Evolutionary conservation across 2,888 invertebrate genomes (phyloP).

Genomic region (Drosophila kuntzei): DNA sequence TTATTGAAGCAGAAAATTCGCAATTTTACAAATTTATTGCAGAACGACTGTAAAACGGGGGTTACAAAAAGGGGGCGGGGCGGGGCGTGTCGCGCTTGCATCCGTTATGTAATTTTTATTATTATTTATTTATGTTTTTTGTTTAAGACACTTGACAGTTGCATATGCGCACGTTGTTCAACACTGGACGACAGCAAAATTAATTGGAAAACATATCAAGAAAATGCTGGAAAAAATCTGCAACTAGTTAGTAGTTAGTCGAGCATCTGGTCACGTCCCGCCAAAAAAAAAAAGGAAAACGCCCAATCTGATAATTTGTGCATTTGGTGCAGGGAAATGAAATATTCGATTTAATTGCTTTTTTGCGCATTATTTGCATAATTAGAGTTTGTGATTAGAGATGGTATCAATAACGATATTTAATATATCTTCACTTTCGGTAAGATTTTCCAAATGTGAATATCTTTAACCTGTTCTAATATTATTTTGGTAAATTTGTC

Average conservation of each 20-base stretch:
- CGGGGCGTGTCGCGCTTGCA: constrained; percentile 20
- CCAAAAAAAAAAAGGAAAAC: not conserved
- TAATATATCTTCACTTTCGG: too few species aligned
- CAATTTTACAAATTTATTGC: constrained; percentile 74
- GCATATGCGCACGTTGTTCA: constrained; percentile 42
- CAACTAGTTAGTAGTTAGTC: not conserved
- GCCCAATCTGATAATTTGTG: constrained; percentile 54
- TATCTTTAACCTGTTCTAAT: too few species aligned
- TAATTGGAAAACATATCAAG: constrained; percentile 65
- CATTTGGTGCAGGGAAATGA: constrained; percentile 42
- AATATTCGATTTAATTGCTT: constrained; percentile 75
- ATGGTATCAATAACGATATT: not conserved
- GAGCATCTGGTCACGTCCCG: not conserved
- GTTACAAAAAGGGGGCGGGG: not conserved
- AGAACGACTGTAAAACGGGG: constrained; percentile 8
- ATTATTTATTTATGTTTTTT: constrained; percentile 26
- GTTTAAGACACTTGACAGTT: constrained; percentile 43
- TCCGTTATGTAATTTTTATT: constrained; percentile 27
- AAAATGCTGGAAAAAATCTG: constrained; percentile 30
- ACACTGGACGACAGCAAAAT: constrained; percentile 51
- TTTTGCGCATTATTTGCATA: constrained; percentile 75
- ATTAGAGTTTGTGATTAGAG: constrained; percentile 73
- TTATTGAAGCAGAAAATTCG: constrained; percentile 68
- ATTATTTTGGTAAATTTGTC: too few species aligned
- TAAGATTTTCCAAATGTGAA: too few species aligned